Conservation (phyloP, 2,797 vertebrate genomes). For the Danio albolineatus region DNA sequence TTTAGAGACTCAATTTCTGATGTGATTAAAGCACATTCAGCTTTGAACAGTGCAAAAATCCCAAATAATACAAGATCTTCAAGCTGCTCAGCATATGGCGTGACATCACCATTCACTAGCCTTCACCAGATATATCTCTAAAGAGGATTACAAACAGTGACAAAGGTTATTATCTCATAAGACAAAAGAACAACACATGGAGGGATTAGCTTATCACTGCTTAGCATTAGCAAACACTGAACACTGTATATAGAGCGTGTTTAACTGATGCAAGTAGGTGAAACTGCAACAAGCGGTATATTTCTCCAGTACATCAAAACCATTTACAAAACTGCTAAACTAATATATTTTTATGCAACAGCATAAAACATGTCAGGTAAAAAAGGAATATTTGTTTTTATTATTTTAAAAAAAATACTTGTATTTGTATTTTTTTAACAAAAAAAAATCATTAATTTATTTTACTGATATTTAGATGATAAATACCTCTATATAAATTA, state of each 20-base stretch:
- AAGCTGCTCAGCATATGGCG: constrained; percentile 13
- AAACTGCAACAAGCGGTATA: not conserved
- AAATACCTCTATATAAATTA: too few species aligned
- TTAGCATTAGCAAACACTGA: not conserved
- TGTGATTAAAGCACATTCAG: not conserved
- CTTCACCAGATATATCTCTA: constrained; percentile 38
- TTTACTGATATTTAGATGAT: too few species aligned
- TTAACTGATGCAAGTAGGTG: too few species aligned
- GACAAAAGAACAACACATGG: constrained; percentile 29
- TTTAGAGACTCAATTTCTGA: not conserved
- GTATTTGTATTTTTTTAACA: too few species aligned
- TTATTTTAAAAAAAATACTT: too few species aligned
- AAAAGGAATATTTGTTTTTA: too few species aligned
- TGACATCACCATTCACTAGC: constrained; percentile 27
- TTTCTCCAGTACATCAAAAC: not conserved
- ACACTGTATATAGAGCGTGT: not conserved
- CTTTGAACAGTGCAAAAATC: not conserved
- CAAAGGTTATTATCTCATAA: constrained; percentile 48
- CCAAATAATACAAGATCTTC: not conserved
- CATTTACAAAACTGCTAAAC: not conserved
- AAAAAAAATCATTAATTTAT: too few species aligned
- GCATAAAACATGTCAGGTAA: too few species aligned
- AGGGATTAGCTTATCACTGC: constrained; percentile 1
- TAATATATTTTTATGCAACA: not conserved
- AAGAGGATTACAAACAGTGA: constrained; percentile 51